Evolutionary conservation across 2,888 invertebrate species (phyloP), one percentile per base, ranked within the genome.

Genomic region (Drosophila helvetica): DNA sequence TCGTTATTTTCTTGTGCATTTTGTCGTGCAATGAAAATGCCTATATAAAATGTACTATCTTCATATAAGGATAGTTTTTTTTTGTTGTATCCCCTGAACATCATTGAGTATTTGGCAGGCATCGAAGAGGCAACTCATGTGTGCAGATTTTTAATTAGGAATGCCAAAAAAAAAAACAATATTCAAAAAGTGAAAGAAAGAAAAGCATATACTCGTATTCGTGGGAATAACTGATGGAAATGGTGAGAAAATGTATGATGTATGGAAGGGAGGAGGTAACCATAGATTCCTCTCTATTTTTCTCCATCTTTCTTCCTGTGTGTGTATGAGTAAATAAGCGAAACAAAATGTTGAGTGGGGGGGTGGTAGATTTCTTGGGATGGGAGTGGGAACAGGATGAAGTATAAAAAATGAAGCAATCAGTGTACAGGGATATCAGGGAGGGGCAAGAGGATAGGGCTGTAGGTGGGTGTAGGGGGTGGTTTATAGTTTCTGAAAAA

Each of bases 141-240:
- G 90, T 72, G 86, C 83, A 86, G 86, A 89, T 54, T 90, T 90
- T 89, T 87, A 90, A 90, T 90, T 90, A 90, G 89, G 89, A 90
- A 90, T 89, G 86, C 84, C 33, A 54, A 65, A 82, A 90, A 89
- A 82, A 90, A 65, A 82, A 90, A 89, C 81, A 90, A 89, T 89
- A 89, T 89, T 88, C 52, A 52, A 17, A 45, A 43, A 19, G 12
- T 17, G 15, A 30, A 17, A 42, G 38, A 38, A n/a, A 38, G 38
- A 38, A 15, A 38, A 15, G 15, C 38, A 38, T 38, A 1, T 33
- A 15, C 38, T 12, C 12, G 0, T 38, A n/a, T n/a, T 38, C 38
- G 5, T 48, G 22, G 60, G 47, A 15, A 50, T 42, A 50, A 17
- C 60, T 17, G 38, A 12, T 63, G 30, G 43, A 18, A 22, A 15